These are phyloP conservation scores for Meloidogyne exigua DNA, from an alignment of 1,140 invertebrate species.

Conservation along the genomic window DNA sequence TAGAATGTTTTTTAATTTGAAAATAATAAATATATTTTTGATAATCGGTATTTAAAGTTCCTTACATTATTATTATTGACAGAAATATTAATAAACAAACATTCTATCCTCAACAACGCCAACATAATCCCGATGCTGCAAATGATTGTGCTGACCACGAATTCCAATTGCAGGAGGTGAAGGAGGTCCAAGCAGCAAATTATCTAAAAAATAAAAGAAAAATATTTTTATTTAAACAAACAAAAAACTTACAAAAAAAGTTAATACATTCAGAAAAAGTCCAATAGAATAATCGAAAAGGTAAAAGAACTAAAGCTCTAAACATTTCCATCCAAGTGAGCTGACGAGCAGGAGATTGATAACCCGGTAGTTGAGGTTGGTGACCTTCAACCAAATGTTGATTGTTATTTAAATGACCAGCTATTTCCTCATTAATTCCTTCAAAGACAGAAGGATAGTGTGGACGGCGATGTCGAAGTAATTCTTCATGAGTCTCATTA, in stretches of 20 bases:
- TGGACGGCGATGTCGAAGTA: constrained; percentile 2
- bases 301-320: constrained; percentile 1
- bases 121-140: not conserved
- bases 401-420: not conserved
- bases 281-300: constrained; percentile 8
- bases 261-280: not conserved
- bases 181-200: constrained; percentile 13
- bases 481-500: constrained; percentile 9
- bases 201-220: not conserved
- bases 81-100: not conserved
- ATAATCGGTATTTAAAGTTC: too few species aligned
- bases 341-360: not conserved
- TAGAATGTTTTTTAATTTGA: too few species aligned
- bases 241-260: constrained; percentile 13
- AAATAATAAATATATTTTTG: too few species aligned
- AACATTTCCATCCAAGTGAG: constrained; percentile 14
- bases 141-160: not conserved
- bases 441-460: not conserved
- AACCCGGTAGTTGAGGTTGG: not conserved
- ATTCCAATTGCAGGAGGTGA: not conserved
- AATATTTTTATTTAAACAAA: not conserved
- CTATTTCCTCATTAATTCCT: not conserved
- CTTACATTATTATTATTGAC: not conserved
- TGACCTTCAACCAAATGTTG: too few species aligned
- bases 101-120: not conserved